Base-by-base conservation (phyloP, 2,888 invertebrate genomes). In the Aproaerema taeniolella region DNA sequence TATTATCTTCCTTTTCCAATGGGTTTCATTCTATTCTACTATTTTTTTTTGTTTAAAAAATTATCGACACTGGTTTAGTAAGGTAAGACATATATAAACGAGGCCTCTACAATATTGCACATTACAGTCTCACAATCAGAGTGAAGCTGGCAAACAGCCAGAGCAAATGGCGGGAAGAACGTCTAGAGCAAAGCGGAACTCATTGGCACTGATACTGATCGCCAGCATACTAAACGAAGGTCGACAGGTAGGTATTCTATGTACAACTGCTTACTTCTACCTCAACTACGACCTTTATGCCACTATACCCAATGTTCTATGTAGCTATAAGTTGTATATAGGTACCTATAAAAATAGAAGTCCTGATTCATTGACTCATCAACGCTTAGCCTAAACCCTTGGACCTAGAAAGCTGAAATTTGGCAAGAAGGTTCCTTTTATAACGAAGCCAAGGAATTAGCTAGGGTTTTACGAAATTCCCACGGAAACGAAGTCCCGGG, bases 161-260 rank as follows among this genome's bases (percentile, higher is more conserved):
- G 57, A 55, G 52, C 53, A 58, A 65, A 62, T 61, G 55, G 53
- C 47, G 47, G 42, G 39, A 44, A 46, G 8, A 50, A 49, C 56
- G 57, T 56, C 63, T 68, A 67, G 67, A 65, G 66, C 66, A 61
- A 68, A 59, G 55, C 62, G 52, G 63, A 64, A 71, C 71, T 67
- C 68, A 74, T 74, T 72, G 68, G 61, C 65, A 60, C 42, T 54
- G 64, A 64, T 66, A 72, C 67, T 62, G 64, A 20, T 20, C 8
- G n/a, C n/a, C n/a, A n/a, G n/a, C n/a, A n/a, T n/a, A n/a, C n/a
- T n/a, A n/a, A n/a, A 6, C 20, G 20, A 6, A 4, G 20, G 20
- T 20, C 20, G 20, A 20, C 8, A 20, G 20, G 20, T 20, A n/a
- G n/a, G n/a, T 20, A 4, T 20, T 20, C 20, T 20, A 20, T 20